Evolutionary conservation across 2,888 invertebrate species (phyloP).

Genomic region (Tenthredo livida): DNA sequence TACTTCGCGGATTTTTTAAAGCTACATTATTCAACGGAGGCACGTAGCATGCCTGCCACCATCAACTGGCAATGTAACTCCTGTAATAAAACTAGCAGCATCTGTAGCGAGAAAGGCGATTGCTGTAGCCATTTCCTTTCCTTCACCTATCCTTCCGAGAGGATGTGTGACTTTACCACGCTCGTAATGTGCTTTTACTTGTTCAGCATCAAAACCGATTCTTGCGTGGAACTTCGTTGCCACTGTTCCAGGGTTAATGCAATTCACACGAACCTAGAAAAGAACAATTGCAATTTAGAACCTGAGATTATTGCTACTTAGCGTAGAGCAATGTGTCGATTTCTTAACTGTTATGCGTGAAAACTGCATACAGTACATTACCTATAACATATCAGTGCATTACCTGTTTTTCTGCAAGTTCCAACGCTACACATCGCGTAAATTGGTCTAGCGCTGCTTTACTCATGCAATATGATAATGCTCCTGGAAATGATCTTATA

Average conservation of each 20-base stretch:
- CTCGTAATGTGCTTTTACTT: slow-evolving; percentile 91
- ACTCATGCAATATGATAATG: slow-evolving; percentile 94
- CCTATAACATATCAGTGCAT: not conserved
- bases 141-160: slow-evolving; percentile 90
- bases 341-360: no score
- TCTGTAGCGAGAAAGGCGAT: slow-evolving; percentile 96
- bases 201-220: slow-evolving; percentile 91
- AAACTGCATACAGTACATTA: not conserved
- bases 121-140: slow-evolving; percentile 92
- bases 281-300: not conserved
- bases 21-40: slow-evolving; percentile 83
- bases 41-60: slow-evolving; percentile 97
- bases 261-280: slow-evolving; percentile 88
- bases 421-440: slow-evolving; percentile 94
- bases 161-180: slow-evolving; percentile 94
- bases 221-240: slow-evolving; percentile 92
- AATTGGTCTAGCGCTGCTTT: slow-evolving; percentile 97
- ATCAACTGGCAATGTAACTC: slow-evolving; percentile 93
- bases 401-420: slow-evolving; percentile 86
- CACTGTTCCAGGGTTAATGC: slow-evolving; percentile 96
- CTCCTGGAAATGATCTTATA: slow-evolving; percentile 92
- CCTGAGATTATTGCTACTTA: no score
- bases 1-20: no score
- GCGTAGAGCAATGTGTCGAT: slow-evolving; percentile 5
- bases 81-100: slow-evolving; percentile 93